These are phyloP conservation scores for Gnathonemus longibarbis DNA, from an alignment of 2,113 vertebrate species.

Conservation along the genomic window DNA sequence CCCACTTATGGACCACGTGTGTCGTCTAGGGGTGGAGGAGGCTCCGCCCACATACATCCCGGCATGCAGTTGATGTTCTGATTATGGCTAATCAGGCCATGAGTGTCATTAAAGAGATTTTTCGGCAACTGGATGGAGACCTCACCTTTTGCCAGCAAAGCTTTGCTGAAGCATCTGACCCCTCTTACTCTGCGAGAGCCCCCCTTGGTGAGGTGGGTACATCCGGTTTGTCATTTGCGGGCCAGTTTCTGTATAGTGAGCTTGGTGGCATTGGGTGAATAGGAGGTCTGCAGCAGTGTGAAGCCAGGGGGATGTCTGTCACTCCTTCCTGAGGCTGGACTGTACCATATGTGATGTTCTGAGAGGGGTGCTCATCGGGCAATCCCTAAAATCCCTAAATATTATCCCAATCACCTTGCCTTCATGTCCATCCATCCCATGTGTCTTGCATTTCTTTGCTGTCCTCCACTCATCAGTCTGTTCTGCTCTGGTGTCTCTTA, in stretches of 20 bases:
- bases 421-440: neutral
- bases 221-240: neutral
- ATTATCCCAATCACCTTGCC: neutral
- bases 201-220: neutral
- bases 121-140: neutral
- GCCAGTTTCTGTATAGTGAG: neutral
- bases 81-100: neutral
- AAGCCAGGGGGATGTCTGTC: neutral
- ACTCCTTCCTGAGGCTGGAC: neutral
- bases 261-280: neutral
- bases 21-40: constrained; percentile 10
- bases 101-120: neutral
- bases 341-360: neutral
- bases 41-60: constrained; percentile 9
- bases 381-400: neutral
- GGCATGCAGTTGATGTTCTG: constrained; percentile 23
- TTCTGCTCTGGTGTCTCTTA: neutral
- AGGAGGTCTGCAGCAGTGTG: neutral
- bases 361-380: neutral
- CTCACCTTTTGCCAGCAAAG: neutral
- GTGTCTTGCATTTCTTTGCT: neutral
- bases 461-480: neutral
- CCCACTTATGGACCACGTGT: constrained; percentile 7
- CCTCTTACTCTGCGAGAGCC: neutral
- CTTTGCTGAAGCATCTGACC: neutral